Percentiles rank a stretch among this genome's conserved stretches.
These are phyloP conservation scores for Orchestes rusci DNA, from an alignment of 2,888 invertebrate genomes.

Conservation along the genomic window DNA sequence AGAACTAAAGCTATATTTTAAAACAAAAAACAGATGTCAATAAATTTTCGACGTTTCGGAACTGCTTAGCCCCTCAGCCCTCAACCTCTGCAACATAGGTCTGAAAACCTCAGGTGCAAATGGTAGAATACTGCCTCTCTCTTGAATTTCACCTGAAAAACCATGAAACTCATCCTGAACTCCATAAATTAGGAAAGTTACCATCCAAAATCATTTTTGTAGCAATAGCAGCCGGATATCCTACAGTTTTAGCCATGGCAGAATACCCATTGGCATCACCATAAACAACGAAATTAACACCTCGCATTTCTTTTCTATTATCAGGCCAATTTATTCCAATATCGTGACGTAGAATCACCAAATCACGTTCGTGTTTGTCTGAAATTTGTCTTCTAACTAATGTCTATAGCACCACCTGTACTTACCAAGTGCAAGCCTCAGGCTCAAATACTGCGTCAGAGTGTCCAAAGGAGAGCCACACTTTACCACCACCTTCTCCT, in stretches of 20 bases:
- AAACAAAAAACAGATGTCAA: constrained; percentile 20
- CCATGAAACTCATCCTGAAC: too few relatives aligned
- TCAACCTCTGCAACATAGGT: constrained; percentile 81
- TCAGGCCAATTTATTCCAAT: constrained; percentile 90
- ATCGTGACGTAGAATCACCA: constrained; percentile 91
- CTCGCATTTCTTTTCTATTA: constrained; percentile 70
- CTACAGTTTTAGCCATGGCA: constrained; percentile 94
- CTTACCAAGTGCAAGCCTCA: constrained; percentile 71
- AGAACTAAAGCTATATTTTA: too few relatives aligned
- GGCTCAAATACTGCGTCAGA: constrained; percentile 79
- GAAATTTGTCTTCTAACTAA: constrained; percentile 36
- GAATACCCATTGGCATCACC: constrained; percentile 77
- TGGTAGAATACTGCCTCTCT: constrained; percentile 87
- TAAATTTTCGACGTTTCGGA: constrained; percentile 56
- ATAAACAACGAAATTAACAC: constrained; percentile 83
- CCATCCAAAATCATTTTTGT: constrained; percentile 97
- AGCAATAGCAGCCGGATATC: constrained; percentile 91
- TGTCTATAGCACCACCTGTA: too few relatives aligned
- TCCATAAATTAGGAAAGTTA: constrained; percentile 36
- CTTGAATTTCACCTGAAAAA: constrained; percentile 87
- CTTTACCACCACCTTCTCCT: constrained; percentile 76
- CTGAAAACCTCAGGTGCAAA: constrained; percentile 88
- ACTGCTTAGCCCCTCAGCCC: constrained; percentile 73
- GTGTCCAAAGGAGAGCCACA: constrained; percentile 86
- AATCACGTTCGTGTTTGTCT: constrained; percentile 78